Evolutionary conservation across 2,113 vertebrate species (phyloP).

Genomic region (Xyliphius kryptos): DNA sequence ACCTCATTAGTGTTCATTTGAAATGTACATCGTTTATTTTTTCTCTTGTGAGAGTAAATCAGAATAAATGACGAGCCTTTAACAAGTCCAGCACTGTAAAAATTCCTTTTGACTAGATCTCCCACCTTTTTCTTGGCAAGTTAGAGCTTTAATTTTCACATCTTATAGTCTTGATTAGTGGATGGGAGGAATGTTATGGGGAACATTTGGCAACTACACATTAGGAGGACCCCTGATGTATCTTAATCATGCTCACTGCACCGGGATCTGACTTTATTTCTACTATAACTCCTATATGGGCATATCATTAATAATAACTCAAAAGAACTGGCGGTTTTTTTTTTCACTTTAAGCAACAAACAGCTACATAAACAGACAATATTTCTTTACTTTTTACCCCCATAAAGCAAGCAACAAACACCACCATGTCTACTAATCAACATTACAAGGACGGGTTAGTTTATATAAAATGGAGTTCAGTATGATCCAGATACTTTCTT

Average conservation of each 20-base stretch:
- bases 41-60: no score
- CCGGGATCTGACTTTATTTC: slow-evolving; percentile 35
- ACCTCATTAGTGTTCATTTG: no score
- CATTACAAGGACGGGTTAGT: no score
- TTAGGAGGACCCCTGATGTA: slow-evolving; percentile 37
- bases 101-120: slow-evolving; percentile 4
- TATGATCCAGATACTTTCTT: neutral
- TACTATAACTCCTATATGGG: slow-evolving; percentile 1
- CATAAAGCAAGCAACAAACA: no score
- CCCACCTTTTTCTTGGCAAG: neutral
- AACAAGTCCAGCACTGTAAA: neutral
- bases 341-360: neutral
- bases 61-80: no score
- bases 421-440: no score
- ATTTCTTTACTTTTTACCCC: neutral
- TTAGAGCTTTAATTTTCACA: slow-evolving; percentile 27
- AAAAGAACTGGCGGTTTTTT: neutral
- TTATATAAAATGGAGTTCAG: no score
- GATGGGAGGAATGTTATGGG: slow-evolving; percentile 54
- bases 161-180: slow-evolving; percentile 38
- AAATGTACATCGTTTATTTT: no score
- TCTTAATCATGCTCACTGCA: slow-evolving; percentile 32
- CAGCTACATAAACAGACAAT: neutral
- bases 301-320: slow-evolving; percentile 18
- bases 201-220: slow-evolving; percentile 53